phyloP scores from a whole-genome alignment of 1,140 invertebrate genomes.

The Pygmarrhopalites habei region DNA sequence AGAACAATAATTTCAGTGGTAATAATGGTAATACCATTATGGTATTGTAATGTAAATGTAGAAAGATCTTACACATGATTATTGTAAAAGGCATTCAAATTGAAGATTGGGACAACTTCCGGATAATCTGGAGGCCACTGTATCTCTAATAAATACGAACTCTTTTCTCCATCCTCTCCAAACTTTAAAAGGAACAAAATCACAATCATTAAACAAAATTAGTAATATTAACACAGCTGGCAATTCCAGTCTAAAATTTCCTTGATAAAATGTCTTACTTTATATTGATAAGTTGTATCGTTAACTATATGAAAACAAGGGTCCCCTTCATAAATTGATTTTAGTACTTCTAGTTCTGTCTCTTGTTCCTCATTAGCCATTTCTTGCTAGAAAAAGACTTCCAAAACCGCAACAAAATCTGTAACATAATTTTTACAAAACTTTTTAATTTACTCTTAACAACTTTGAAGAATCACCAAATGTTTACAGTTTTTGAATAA shows the following conservation, averaged over 20 bases:
- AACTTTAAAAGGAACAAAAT: constrained; percentile 55
- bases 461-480: too few species aligned
- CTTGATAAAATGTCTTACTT: constrained; percentile 59
- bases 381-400: neutral
- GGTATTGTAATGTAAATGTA: too few species aligned
- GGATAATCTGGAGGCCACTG: constrained; percentile 80
- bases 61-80: constrained; percentile 80
- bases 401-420: too few species aligned
- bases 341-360: constrained; percentile 82
- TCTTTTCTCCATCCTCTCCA: constrained; percentile 67
- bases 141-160: constrained; percentile 81
- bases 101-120: constrained; percentile 67
- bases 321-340: constrained; percentile 92
- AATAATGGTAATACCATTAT: too few species aligned
- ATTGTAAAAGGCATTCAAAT: constrained; percentile 89
- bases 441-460: too few species aligned
- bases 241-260: too few species aligned
- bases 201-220: neutral
- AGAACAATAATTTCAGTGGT: too few species aligned
- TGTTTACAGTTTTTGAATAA: too few species aligned
- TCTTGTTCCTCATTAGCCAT: constrained; percentile 54
- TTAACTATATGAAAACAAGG: constrained; percentile 72
- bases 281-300: constrained; percentile 76
- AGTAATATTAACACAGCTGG: neutral
- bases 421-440: too few species aligned